Evolutionary conservation across 2,888 invertebrate species (phyloP), one percentile per base, ranked within the genome.

Genomic region (Cephus pulcher): DNA sequence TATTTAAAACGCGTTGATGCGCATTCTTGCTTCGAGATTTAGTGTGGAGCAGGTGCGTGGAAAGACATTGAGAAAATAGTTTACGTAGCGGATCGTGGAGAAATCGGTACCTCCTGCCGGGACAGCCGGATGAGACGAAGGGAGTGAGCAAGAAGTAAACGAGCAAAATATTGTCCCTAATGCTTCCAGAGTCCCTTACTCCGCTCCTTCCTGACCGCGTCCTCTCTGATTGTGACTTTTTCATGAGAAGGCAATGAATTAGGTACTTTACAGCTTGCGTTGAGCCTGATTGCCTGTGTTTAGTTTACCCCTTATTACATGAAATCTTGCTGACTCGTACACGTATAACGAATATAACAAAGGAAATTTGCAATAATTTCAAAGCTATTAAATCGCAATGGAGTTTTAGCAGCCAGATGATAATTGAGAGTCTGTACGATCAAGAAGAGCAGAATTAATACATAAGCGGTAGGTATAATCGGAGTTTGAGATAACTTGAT

Each of bases 121-220:
- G 71, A 71, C 32, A 33, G 71, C 71, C 71, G 71, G 23, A 56
- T 75, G 75, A 75, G 74, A 75, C 15, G 68, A 75, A 75, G 70
- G 30, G 69, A 75, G 71, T 12, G 34, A 56, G 23, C 2, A 56
- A 56, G 56, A 56, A 56, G 56, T 56, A 56, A 56, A 56, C 56
- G 56, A 56, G 56, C 56, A 56, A 56, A 56, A 56, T 56, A 56
- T 56, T 56, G 56, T 56, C 23, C 56, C 56, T 56, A 56, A 56
- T 56, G 56, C 56, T 56, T 56, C 56, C 23, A 56, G 56, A 56
- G 23, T 23, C 23, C 23, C 23, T 9, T 23, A 2, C 56, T 56
- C 56, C 56, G 2, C 56, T 56, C 56, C 56, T 23, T 56, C 56
- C 23, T 23, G 56, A 56, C 56, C 56, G 23, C 56, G 23, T 56